phyloP scores from a whole-genome alignment of 2,888 invertebrate species.

The Glomeris marginata region DNA sequence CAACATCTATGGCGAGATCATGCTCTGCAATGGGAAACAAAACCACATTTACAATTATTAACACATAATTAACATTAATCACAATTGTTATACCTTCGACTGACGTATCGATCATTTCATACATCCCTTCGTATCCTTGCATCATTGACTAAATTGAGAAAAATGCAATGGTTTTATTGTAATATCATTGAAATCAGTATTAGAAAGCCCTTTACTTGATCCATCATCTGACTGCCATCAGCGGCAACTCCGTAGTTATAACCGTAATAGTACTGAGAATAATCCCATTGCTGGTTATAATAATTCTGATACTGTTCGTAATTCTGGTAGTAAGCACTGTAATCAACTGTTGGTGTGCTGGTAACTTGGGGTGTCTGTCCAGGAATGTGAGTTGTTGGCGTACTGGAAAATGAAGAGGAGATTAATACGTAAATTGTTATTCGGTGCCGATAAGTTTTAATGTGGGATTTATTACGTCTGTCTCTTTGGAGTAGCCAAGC shows the following conservation, averaged over 20 bases:
- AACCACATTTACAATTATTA: neutral
- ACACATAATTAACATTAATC: neutral
- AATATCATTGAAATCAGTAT: neutral
- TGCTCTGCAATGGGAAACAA: slow-evolving; percentile 12
- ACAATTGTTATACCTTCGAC: slow-evolving; percentile 12
- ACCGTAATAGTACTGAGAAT: slow-evolving; percentile 13
- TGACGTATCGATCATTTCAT: slow-evolving; percentile 4
- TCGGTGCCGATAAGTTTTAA: neutral
- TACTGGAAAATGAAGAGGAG: neutral
- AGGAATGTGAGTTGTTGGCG: neutral
- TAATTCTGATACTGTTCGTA: slow-evolving; percentile 16
- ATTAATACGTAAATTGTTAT: too few species aligned
- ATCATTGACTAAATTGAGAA: neutral
- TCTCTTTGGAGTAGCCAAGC: slow-evolving; percentile 63
- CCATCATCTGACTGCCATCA: too few species aligned
- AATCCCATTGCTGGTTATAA: slow-evolving; percentile 14
- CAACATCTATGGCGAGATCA: slow-evolving; percentile 10
- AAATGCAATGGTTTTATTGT: neutral
- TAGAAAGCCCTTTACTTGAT: too few species aligned
- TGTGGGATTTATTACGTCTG: slow-evolving; percentile 1
- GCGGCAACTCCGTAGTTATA: slow-evolving; percentile 2
- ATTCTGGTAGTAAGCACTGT: slow-evolving; percentile 15
- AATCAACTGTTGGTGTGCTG: slow-evolving; percentile 11
- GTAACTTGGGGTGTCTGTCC: neutral
- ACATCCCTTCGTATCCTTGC: slow-evolving; percentile 2